Evolutionary conservation across 2,888 invertebrate species (phyloP), one percentile per base, ranked within the genome.

Genomic region (Nemoura dubitans): DNA sequence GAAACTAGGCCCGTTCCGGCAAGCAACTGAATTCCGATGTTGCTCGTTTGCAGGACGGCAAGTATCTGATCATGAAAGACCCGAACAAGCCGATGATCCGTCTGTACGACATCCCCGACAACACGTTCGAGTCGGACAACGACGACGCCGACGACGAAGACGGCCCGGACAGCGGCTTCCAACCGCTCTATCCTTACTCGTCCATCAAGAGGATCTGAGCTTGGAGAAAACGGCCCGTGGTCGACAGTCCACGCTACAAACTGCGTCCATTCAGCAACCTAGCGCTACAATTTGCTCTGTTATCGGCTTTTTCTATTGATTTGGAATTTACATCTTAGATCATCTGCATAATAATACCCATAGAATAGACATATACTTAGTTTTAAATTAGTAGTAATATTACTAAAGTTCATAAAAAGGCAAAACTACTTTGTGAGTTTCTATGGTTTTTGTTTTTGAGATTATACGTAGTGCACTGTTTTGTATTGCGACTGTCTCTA

Each of bases 41-140:
- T n/a, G n/a, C n/a, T n/a, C n/a, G n/a, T n/a, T n/a, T 59, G 16
- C 59, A 59, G 59, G 59, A 59, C 21, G 59, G 59, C 21, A 59
- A 59, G 59, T 59, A 59, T 59, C 59, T 59, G 59, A 59, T 59
- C 59, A 59, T 59, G 97, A 99, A 99, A 92, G 99, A 99, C 92
- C 99, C 99, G 2, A 99, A 99, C 93, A 99, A 99, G 95, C 98
- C 98, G 0, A 95, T 99, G 93, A 97, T 99, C 89, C 96, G 99
- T 89, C 94, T 99, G 89, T 99, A 99, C 92, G 98, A 98, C 92
- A 98, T 99, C 91, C 99, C 99, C 85, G 98, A 99, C 92, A 98
- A 98, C 91, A 98, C 99, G 0, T 99, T 99, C 92, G 99, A 99
- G 91, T 97, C 98, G 77, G 99, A 99, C 91, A 98, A 97, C n/a